Conservation (phyloP, 2,797 vertebrate genomes). For the Clarias platycephalus region DNA sequence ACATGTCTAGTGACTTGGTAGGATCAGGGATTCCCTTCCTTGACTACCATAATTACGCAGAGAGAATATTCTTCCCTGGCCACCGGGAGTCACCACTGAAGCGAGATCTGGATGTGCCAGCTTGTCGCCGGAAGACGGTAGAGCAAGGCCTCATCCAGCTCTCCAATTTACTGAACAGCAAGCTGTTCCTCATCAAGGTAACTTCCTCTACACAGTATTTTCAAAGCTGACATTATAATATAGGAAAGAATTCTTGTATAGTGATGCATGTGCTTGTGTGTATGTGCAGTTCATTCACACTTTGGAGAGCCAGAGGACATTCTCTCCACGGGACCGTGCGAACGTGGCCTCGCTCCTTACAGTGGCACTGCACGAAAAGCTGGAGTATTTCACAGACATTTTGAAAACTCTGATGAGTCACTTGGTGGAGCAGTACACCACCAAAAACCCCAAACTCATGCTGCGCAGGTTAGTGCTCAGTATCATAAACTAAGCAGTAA, state of each 20-base stretch:
- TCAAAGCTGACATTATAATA: neutral
- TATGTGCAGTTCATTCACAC: conserved; percentile 93
- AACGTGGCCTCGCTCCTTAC: conserved; percentile 95
- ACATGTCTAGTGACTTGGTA: conserved; percentile 94
- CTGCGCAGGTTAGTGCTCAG: conserved; percentile 80
- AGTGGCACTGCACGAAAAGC: conserved; percentile 90
- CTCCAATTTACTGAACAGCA: conserved; percentile 97
- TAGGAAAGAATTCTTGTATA: neutral
- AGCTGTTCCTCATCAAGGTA: conserved; percentile 98
- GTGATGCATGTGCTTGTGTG: neutral
- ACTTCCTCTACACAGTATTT: neutral
- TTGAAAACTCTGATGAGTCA: conserved; percentile 93
- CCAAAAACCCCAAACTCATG: conserved; percentile 98
- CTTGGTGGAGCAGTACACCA: conserved; percentile 94
- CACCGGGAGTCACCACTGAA: conserved; percentile 90
- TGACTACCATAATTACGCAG: conserved; percentile 91
- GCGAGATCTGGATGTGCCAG: conserved; percentile 90
- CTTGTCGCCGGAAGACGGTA: conserved; percentile 89
- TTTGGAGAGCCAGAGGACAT: conserved; percentile 93
- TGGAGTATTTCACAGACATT: conserved; percentile 98
- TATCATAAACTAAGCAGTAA: neutral
- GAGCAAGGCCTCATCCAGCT: conserved; percentile 95
- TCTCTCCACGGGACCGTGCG: conserved; percentile 91
- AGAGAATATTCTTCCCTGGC: conserved; percentile 96
- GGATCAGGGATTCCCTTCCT: conserved; percentile 95